Base-by-base conservation (phyloP, 2,888 invertebrate species). In the Hirtodrosophila duncani region DNA sequence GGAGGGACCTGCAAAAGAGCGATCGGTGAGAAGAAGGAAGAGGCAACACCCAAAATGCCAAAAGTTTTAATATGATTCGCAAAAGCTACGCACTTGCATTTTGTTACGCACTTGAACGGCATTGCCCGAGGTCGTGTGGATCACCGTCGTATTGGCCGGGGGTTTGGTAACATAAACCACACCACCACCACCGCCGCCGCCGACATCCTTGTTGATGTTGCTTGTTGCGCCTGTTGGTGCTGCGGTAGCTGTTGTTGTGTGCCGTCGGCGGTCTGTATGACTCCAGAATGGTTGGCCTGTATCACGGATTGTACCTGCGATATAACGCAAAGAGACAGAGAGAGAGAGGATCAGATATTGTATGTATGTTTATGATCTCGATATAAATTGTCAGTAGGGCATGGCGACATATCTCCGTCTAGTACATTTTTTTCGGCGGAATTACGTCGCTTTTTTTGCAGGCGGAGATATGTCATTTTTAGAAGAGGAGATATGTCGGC, bases 221-320 rank as follows among this genome's bases (percentile, higher is more conserved):
- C n/a, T n/a, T n/a, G n/a, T n/a, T n/a, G 91, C 75, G 94, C 92
- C 8, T 67, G 64, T 4, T 64, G 66, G 1, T 68, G 64, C 1
- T 63, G 61, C 1, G 61, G 62, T 7, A 63, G 62, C 17, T 65
- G 72, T 3, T 71, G 69, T 29, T 94, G 94, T 43, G 94, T 92
- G 31, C 81, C 81, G 67, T 95, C 94, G 64, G 96, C 95, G 61
- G 95, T 95, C 89, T 98, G 97, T 87, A 98, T 97, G 42, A 97
- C 97, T 67, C 96, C 97, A 86, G 96, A 96, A 86, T 96, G 96
- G 87, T 96, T 96, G 57, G 96, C 94, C 88, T 98, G 97, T 87
- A 97, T 97, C 63, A 97, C 97, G 79, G 97, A 96, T 88, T 97
- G 97, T 65, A 95, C 95, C 93, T 96, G 89, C 0, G 18, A 24